phyloP scores from a whole-genome alignment of 2,888 invertebrate genomes.

The Drosophila prostipennis region DNA sequence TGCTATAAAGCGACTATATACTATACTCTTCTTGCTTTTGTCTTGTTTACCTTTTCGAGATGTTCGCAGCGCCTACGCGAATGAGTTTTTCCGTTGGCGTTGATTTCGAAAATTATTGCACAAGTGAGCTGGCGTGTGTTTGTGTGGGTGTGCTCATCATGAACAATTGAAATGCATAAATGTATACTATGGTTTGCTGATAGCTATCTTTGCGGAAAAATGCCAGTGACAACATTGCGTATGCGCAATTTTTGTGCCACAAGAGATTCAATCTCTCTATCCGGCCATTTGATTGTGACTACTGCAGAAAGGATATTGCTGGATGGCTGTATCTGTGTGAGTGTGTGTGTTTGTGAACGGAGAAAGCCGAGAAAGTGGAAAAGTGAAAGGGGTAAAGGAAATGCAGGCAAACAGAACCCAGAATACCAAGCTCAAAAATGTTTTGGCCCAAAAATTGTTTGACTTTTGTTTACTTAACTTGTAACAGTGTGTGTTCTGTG shows the following conservation, averaged over 20 bases:
- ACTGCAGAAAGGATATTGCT: constrained; percentile 18
- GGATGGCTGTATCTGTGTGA: neutral
- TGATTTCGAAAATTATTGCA: constrained; percentile 35
- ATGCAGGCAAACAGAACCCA: neutral
- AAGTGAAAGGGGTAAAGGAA: neutral
- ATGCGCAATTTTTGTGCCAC: constrained; percentile 46
- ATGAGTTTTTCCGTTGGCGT: constrained; percentile 9
- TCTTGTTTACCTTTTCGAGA: constrained; percentile 22
- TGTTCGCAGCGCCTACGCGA: constrained; percentile 11
- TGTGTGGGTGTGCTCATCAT: constrained; percentile 21
- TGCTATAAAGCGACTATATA: neutral
- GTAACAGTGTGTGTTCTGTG: neutral
- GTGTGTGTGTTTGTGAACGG: neutral
- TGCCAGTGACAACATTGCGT: constrained; percentile 44
- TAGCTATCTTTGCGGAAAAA: constrained; percentile 22
- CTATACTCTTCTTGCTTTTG: neutral
- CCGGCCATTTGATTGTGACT: constrained; percentile 39
- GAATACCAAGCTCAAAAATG: constrained; percentile 11
- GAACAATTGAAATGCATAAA: constrained; percentile 42
- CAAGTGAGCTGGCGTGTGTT: neutral
- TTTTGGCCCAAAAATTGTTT: constrained; percentile 20
- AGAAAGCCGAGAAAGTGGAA: neutral
- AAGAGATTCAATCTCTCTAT: constrained; percentile 28
- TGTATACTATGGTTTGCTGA: constrained; percentile 20
- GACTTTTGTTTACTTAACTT: constrained; percentile 35